These are phyloP conservation scores for Dryoscopus gambensis DNA, from an alignment of 2,113 vertebrate genomes.

Conservation along the genomic window DNA sequence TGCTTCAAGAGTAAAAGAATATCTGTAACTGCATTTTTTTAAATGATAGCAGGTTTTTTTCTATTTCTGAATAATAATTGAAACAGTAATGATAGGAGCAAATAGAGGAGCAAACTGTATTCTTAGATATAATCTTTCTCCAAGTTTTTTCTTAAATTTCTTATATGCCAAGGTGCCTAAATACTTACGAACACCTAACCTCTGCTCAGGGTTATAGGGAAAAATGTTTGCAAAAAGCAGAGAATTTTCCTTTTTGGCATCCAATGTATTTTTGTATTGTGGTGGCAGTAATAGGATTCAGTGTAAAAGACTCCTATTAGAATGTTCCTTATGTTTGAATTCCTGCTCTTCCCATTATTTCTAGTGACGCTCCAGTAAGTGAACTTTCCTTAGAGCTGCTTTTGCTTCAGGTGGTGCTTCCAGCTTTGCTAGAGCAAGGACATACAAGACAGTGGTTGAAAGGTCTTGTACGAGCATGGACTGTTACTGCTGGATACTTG, in stretches of 20 bases:
- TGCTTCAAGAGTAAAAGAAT: neutral
- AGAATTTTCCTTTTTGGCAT: neutral
- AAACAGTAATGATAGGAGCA: neutral
- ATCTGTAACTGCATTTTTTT: neutral
- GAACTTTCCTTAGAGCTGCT: slow-evolving; percentile 96
- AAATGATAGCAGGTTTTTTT: neutral
- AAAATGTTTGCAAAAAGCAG: neutral
- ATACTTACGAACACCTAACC: neutral
- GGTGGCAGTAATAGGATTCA: neutral
- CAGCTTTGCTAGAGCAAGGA: slow-evolving; percentile 95
- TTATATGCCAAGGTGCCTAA: neutral
- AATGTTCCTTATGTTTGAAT: neutral
- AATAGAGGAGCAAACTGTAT: neutral
- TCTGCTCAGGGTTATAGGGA: neutral
- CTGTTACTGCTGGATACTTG: slow-evolving; percentile 92
- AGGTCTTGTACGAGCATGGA: slow-evolving; percentile 96
- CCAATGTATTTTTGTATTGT: neutral
- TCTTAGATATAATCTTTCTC: neutral
- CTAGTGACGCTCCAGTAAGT: slow-evolving; percentile 96
- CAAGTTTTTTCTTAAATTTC: neutral
- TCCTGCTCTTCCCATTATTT: slow-evolving; percentile 2
- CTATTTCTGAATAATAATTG: neutral
- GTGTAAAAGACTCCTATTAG: neutral
- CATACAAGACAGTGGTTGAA: slow-evolving; percentile 98
- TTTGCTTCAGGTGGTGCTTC: slow-evolving; percentile 95